A percentile compares a stretch with the other conserved stretches of the same genome.
Conservation (phyloP, 2,797 vertebrate genomes). For the Malurus leucopterus region DNA sequence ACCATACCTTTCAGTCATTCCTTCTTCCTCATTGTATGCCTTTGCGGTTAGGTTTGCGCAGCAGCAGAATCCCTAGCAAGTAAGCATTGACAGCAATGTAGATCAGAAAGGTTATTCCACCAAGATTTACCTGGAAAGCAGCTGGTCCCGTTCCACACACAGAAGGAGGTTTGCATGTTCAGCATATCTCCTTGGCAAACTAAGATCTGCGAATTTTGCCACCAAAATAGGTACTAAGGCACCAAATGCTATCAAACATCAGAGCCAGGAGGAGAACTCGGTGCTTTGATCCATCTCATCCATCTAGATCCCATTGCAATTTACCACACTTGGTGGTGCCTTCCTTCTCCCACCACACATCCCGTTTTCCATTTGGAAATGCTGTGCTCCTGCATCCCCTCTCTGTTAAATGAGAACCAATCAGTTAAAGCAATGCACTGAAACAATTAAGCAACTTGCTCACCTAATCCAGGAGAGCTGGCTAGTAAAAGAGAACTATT, state of each 20-base stretch:
- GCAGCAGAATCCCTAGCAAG: background rate
- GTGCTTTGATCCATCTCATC: background rate
- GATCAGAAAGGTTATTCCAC: background rate
- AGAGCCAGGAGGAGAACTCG: background rate
- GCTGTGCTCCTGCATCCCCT: background rate
- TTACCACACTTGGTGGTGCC: rapidly evolving
- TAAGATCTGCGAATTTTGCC: background rate
- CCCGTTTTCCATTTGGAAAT: rapidly evolving
- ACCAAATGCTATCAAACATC: background rate
- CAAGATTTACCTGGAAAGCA: background rate
- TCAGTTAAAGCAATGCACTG: background rate
- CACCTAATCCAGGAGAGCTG: conserved; percentile 14
- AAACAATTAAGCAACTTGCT: background rate
- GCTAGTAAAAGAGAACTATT: background rate
- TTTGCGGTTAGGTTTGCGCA: background rate
- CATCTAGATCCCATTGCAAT: background rate
- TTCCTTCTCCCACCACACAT: background rate
- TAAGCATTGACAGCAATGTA: background rate
- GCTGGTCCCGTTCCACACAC: background rate
- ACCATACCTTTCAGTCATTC: background rate
- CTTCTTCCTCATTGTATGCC: background rate
- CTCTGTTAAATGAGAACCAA: background rate
- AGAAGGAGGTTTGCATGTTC: background rate
- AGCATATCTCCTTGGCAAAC: background rate
- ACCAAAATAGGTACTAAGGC: background rate